A percentile compares a stretch with the other conserved stretches of the same genome.
Conservation (phyloP, 2,797 vertebrate genomes). For the Lacerta bilineata region DNA sequence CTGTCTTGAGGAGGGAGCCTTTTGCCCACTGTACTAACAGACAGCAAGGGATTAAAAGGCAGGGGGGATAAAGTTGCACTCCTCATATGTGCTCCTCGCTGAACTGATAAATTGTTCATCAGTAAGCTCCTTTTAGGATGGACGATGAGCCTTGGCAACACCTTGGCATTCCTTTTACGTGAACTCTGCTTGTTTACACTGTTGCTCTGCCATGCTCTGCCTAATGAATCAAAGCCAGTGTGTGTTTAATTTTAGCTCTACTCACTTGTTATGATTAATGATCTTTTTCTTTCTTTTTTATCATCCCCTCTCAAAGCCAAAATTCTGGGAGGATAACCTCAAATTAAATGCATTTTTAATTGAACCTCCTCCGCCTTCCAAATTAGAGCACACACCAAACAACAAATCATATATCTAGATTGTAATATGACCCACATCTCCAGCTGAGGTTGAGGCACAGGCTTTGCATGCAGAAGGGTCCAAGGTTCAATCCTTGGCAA, state of each 20-base stretch:
- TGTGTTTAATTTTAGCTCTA: slow-evolving; percentile 2
- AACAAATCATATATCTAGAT: not conserved
- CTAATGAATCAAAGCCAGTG: slow-evolving; percentile 1
- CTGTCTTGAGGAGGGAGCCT: not conserved
- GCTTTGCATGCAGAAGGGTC: not conserved
- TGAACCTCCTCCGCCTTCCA: not conserved
- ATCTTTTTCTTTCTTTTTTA: not conserved
- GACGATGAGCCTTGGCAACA: not conserved
- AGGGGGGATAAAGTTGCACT: not conserved
- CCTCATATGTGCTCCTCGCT: not conserved
- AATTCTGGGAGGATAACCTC: not conserved
- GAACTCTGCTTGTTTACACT: not conserved
- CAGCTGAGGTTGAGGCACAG: not conserved
- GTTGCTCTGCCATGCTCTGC: not conserved
- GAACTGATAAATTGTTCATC: not conserved
- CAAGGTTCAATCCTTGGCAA: not conserved
- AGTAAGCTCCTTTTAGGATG: too few species aligned
- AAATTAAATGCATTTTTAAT: not conserved
- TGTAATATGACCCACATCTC: not conserved
- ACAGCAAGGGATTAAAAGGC: slow-evolving; percentile 4
- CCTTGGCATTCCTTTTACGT: not conserved
- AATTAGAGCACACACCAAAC: not conserved
- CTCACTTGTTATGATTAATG: slow-evolving; percentile 7
- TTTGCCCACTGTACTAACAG: not conserved
- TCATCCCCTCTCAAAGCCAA: not conserved